Evolutionary conservation across 2,797 vertebrate species (phyloP).

Genomic region (Enteromius trimaculatus): DNA sequence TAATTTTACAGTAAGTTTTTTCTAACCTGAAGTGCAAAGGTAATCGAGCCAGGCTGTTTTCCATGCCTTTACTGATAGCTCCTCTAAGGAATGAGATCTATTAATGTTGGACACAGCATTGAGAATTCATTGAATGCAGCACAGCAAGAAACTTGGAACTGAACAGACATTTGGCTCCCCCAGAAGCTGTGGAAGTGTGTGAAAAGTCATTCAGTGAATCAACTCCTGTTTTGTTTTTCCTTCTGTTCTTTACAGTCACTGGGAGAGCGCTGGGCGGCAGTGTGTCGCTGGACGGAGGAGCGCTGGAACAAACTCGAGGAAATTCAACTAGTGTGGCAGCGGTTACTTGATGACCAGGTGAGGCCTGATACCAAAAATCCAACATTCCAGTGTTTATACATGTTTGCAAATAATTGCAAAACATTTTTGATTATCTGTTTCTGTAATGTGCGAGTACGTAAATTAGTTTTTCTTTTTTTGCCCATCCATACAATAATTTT

Average conservation of each 20-base stretch:
- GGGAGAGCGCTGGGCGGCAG: conserved; percentile 95
- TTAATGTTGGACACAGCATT: conserved; percentile 11
- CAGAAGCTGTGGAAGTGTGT: neutral
- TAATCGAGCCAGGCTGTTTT: conserved; percentile 8
- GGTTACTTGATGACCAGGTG: conserved; percentile 93
- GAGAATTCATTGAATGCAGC: conserved; percentile 1
- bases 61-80: neutral
- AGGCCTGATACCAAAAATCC: conserved; percentile 1
- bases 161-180: conserved; percentile 3
- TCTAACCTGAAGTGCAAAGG: neutral
- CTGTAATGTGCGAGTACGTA: neutral
- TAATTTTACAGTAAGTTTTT: neutral
- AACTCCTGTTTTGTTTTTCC: neutral
- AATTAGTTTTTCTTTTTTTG: neutral
- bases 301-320: conserved; percentile 89
- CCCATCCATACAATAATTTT: neutral
- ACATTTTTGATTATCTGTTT: neutral
- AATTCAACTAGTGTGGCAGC: conserved; percentile 88
- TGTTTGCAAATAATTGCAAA: neutral
- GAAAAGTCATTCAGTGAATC: neutral
- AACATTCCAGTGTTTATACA: neutral
- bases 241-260: conserved; percentile 77
- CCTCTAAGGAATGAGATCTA: neutral
- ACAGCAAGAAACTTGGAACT: conserved; percentile 9
- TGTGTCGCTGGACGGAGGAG: conserved; percentile 97